Percentiles rank a stretch among this genome's conserved stretches.
Conservation (phyloP, 2,888 invertebrate genomes). For the Acheta domesticus region DNA sequence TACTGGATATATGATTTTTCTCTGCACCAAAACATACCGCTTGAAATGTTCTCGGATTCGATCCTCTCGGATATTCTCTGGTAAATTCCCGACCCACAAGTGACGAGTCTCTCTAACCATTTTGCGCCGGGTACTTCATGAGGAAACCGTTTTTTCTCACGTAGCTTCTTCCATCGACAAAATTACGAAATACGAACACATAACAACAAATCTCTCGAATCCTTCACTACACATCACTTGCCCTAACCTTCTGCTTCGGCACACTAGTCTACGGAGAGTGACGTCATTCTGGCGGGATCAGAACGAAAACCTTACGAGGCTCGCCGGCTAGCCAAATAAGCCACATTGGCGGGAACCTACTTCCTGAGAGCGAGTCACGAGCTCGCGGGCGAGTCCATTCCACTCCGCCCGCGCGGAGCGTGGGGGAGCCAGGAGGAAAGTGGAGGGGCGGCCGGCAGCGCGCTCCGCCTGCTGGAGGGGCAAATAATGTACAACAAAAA, state of each 20-base stretch:
- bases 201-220: slow-evolving; percentile 37
- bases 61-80: slow-evolving; percentile 98
- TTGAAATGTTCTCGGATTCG: slow-evolving; percentile 96
- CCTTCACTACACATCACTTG: slow-evolving; percentile 37
- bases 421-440: slow-evolving; percentile 34
- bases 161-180: slow-evolving; percentile 49
- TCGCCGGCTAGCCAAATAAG: slow-evolving; percentile 33
- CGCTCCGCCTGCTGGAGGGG: slow-evolving; percentile 25
- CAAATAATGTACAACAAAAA: too few relatives aligned
- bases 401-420: slow-evolving; percentile 29
- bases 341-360: slow-evolving; percentile 27
- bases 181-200: slow-evolving; percentile 43
- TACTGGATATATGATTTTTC: slow-evolving; percentile 26
- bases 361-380: slow-evolving; percentile 29
- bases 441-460: slow-evolving; percentile 26
- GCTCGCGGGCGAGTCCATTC: slow-evolving; percentile 41
- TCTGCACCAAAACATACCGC: slow-evolving; percentile 64
- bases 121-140: slow-evolving; percentile 93
- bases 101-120: slow-evolving; percentile 99
- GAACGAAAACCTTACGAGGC: slow-evolving; percentile 42
- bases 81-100: slow-evolving; percentile 99
- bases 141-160: slow-evolving; percentile 51
- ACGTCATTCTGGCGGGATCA: slow-evolving; percentile 52
- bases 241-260: slow-evolving; percentile 45
- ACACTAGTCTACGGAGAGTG: slow-evolving; percentile 52